phyloP scores from a whole-genome alignment of 2,888 invertebrate species.

The Acleris laterana region DNA sequence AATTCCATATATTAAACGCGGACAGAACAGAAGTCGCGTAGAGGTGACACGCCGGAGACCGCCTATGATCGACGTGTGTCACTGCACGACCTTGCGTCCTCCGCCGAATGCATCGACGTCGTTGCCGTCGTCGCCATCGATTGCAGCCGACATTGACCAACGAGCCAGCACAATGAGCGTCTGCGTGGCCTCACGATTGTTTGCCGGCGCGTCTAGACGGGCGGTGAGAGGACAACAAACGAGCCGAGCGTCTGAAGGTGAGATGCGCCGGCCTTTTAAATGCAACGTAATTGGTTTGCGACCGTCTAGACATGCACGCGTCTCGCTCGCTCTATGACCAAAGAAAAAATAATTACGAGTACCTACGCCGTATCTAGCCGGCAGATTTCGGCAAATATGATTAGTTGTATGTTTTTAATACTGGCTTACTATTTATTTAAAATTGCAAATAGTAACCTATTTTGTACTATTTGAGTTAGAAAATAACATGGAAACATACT shows the following conservation, averaged over 20 bases:
- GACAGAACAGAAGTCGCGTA: conserved; percentile 17
- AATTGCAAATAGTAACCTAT: no score
- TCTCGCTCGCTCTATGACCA: conserved; percentile 32
- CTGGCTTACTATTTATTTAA: no score
- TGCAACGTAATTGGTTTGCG: conserved; percentile 55
- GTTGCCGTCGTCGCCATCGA: conserved; percentile 7
- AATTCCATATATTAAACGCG: conserved; percentile 20
- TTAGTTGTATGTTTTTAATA: no score
- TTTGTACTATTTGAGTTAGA: no score
- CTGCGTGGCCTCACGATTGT: conserved; percentile 49
- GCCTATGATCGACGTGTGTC: conserved; percentile 6
- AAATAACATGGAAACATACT: no score
- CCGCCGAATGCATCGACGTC: conserved; percentile 12
- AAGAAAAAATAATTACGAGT: conserved; percentile 35
- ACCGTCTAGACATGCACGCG: conserved; percentile 41
- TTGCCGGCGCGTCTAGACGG: conserved; percentile 70
- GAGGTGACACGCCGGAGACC: conserved; percentile 22
- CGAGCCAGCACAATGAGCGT: conserved; percentile 32
- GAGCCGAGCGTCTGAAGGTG: conserved; percentile 73
- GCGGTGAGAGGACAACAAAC: conserved; percentile 61
- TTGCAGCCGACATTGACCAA: conserved; percentile 31
- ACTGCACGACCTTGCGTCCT: conserved; percentile 26
- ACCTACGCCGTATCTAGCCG: conserved; percentile 30
- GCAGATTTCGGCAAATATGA: neutral
- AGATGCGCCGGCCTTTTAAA: conserved; percentile 64